Conservation (phyloP, 2,113 vertebrate genomes). For the Columba livia region DNA sequence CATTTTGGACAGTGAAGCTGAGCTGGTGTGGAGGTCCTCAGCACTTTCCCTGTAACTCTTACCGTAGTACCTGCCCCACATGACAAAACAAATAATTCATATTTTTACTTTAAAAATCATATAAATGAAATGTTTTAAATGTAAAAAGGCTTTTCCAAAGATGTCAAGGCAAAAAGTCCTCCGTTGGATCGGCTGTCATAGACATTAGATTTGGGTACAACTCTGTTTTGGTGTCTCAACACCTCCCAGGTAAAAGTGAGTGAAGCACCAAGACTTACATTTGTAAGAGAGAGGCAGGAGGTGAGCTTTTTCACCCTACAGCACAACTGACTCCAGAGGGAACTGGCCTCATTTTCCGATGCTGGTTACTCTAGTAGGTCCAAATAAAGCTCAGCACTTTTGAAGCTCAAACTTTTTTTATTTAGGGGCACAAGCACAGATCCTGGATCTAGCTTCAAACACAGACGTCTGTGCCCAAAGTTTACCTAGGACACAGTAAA, state of each 20-base stretch:
- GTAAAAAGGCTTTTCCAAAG: neutral
- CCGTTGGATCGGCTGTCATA: no score
- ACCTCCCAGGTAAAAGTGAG: neutral
- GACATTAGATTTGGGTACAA: neutral
- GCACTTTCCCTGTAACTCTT: neutral
- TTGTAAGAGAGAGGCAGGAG: neutral
- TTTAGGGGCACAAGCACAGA: neutral
- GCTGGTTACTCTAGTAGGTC: neutral
- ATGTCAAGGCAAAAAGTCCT: neutral
- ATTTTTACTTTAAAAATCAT: neutral
- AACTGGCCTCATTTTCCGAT: neutral
- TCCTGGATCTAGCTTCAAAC: neutral
- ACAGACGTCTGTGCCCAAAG: neutral
- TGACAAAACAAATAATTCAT: neutral
- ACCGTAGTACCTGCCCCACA: neutral
- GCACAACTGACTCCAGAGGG: neutral
- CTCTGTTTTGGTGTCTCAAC: neutral
- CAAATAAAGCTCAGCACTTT: neutral
- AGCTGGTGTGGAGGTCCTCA: neutral
- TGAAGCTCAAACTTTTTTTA: neutral
- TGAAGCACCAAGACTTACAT: neutral
- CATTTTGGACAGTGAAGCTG: no score
- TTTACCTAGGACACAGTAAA: neutral
- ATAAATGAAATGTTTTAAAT: neutral
- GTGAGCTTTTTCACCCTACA: neutral